These are phyloP conservation scores for Leucosticte australis DNA, from an alignment of 2,113 vertebrate genomes.

Conservation along the genomic window DNA sequence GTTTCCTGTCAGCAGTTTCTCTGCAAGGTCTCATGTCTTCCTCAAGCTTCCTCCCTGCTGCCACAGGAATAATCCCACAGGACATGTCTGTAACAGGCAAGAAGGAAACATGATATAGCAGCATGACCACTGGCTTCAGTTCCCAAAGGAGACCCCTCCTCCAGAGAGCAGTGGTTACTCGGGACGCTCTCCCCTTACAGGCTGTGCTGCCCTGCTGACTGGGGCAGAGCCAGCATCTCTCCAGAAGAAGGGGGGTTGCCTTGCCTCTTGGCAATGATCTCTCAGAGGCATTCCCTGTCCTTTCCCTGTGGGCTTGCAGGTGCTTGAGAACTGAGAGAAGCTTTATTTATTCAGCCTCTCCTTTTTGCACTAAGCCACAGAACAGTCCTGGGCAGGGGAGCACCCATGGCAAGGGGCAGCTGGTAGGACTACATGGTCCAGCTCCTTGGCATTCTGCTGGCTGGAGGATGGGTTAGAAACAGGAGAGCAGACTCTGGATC, in stretches of 20 bases:
- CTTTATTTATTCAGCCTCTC: neutral
- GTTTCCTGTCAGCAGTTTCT: neutral
- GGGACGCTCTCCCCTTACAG: neutral
- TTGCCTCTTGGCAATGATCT: neutral
- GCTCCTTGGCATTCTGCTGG: neutral
- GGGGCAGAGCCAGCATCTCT: neutral
- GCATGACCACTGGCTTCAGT: accelerated
- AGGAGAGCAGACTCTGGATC: neutral
- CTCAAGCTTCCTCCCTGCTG: neutral
- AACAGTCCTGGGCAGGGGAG: no score
- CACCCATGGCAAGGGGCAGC: neutral
- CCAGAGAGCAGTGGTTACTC: neutral
- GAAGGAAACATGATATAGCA: accelerated
- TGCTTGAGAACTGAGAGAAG: neutral
- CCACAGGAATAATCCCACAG: neutral
- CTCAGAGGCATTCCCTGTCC: neutral
- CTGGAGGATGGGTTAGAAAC: neutral
- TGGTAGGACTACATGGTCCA: neutral
- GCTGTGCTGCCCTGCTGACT: neutral
- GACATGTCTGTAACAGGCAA: neutral
- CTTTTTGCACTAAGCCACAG: neutral
- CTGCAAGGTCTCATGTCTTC: neutral
- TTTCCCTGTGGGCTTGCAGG: neutral
- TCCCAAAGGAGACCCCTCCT: neutral
- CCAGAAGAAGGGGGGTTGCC: accelerated